phyloP scores from a whole-genome alignment of 2,113 vertebrate genomes.

The Erythrolamprus reginae region DNA sequence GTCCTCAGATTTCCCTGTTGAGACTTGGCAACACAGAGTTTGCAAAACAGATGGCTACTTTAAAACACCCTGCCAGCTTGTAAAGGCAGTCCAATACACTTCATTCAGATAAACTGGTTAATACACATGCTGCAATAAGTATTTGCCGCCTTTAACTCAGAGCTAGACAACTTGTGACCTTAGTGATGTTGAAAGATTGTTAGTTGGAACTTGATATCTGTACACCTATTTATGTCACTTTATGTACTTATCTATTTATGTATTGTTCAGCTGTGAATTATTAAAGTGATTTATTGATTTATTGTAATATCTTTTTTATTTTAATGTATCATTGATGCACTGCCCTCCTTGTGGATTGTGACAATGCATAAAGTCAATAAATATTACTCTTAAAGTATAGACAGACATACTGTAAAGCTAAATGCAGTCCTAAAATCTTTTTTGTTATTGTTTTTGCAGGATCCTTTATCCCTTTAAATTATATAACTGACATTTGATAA shows the following conservation, averaged over 20 bases:
- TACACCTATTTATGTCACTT: background rate
- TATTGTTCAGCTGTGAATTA: background rate
- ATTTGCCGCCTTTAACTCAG: background rate
- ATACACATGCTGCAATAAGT: constrained; percentile 19
- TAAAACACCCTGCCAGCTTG: constrained; percentile 9
- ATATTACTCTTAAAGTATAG: background rate
- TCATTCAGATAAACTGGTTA: background rate
- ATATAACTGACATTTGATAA: background rate
- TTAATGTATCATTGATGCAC: background rate
- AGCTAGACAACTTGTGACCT: background rate
- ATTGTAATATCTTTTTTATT: background rate
- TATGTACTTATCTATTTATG: background rate
- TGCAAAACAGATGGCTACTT: constrained; percentile 58
- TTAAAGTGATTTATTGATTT: background rate
- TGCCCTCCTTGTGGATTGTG: background rate
- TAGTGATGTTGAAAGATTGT: background rate
- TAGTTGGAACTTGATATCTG: background rate
- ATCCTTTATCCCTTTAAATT: background rate
- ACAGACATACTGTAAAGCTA: background rate
- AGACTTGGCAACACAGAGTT: constrained; percentile 21
- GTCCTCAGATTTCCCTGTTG: constrained; percentile 23
- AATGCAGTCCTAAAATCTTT: background rate
- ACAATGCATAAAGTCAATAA: background rate
- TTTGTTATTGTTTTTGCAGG: background rate
- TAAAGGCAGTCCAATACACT: background rate